phyloP scores from a whole-genome alignment of 2,797 vertebrate genomes.

The Crocodylus rhombifer region DNA sequence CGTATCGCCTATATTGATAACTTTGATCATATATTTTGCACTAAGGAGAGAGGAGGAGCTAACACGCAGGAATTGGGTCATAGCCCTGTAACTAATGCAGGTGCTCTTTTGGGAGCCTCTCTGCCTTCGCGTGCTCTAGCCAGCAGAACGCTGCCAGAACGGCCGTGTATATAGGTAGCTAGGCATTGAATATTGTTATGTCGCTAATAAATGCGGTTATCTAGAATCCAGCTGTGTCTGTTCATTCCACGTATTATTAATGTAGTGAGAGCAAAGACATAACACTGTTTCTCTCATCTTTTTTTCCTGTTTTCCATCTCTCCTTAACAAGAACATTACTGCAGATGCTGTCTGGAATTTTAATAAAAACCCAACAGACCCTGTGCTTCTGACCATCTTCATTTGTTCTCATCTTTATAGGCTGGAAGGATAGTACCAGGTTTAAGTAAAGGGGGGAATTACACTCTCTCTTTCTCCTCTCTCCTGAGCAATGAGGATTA shows the following conservation, averaged over 20 bases:
- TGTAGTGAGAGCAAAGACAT: slow-evolving; percentile 13
- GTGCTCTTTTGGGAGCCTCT: neutral
- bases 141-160: neutral
- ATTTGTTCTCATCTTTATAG: slow-evolving; percentile 9
- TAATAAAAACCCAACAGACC: slow-evolving; percentile 14
- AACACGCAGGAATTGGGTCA: neutral
- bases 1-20: neutral
- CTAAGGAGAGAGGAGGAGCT: neutral
- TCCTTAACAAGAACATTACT: slow-evolving; percentile 46
- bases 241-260: neutral
- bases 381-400: slow-evolving; percentile 30
- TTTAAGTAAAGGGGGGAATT: neutral
- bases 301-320: slow-evolving; percentile 41
- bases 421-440: slow-evolving; percentile 4
- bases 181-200: neutral
- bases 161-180: fast-evolving
- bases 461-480: neutral
- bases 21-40: neutral
- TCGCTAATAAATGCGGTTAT: neutral
- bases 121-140: neutral
- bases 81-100: neutral
- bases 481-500: neutral
- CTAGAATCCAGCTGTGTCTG: neutral
- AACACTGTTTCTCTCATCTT: slow-evolving; percentile 27
- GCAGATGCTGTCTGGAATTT: slow-evolving; percentile 48